Conservation (phyloP, 1,140 invertebrate genomes). For the Drosophila trapezifrons region DNA sequence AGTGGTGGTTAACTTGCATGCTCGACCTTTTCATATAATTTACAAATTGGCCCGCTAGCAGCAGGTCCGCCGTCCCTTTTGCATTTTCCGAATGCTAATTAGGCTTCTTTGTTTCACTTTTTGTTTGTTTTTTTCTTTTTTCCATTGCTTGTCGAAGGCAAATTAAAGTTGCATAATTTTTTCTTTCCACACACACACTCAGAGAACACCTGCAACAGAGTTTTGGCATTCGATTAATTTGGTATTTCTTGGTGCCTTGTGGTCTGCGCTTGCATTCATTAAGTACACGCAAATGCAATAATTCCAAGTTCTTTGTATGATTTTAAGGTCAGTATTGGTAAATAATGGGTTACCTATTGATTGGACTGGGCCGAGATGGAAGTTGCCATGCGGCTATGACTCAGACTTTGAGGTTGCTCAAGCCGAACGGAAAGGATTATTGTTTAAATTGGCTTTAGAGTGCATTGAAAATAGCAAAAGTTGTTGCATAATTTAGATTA, state of each 20-base stretch:
- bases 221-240: slow-evolving; percentile 44
- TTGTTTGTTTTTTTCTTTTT: too few species aligned
- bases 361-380: slow-evolving; percentile 4
- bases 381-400: slow-evolving; percentile 2
- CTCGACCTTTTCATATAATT: slow-evolving; percentile 74
- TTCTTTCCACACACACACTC: slow-evolving; percentile 1
- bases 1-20: slow-evolving; percentile 63
- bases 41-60: slow-evolving; percentile 65
- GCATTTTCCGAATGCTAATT: slow-evolving; percentile 68
- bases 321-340: slow-evolving; percentile 52
- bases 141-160: slow-evolving; percentile 47
- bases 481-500: slow-evolving; percentile 13
- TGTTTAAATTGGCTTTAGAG: not conserved
- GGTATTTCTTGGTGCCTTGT: slow-evolving; percentile 21
- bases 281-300: slow-evolving; percentile 65
- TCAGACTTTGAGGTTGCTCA: slow-evolving; percentile 4
- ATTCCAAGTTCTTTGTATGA: slow-evolving; percentile 42
- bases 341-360: slow-evolving; percentile 22
- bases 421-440: slow-evolving; percentile 23
- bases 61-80: slow-evolving; percentile 24
- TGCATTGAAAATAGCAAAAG: not conserved
- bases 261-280: slow-evolving; percentile 68
- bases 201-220: slow-evolving; percentile 57
- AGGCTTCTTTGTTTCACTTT: slow-evolving; percentile 36
- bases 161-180: slow-evolving; percentile 67